phyloP scores from a whole-genome alignment of 1,140 invertebrate species.

The Paralvinella palmiformis region DNA sequence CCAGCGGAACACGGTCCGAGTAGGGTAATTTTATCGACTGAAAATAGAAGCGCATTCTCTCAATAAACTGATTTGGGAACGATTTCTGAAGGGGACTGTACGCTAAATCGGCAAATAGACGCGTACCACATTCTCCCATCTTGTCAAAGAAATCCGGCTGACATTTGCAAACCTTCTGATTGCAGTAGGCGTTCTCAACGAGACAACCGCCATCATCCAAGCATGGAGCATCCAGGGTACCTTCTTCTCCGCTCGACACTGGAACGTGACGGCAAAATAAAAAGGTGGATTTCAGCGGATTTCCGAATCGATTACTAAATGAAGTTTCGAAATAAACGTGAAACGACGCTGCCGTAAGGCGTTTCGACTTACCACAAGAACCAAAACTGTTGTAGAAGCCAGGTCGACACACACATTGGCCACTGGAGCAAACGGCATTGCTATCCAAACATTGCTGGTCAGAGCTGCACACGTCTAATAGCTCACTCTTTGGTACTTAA shows the following conservation, averaged over 20 bases:
- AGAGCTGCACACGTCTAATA: not conserved
- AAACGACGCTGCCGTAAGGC: no score
- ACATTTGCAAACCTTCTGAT: constrained; percentile 13
- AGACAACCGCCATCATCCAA: constrained; percentile 1
- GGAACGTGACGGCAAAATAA: no score
- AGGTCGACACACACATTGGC: not conserved
- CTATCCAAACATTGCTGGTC: not conserved
- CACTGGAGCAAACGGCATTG: not conserved
- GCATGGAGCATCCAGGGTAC: constrained; percentile 4
- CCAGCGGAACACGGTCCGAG: not conserved
- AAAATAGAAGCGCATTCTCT: not conserved
- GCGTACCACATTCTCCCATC: not conserved
- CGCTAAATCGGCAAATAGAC: not conserved
- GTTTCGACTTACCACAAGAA: not conserved
- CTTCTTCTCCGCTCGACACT: constrained; percentile 5
- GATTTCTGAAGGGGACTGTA: not conserved
- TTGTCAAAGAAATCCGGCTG: constrained; percentile 7
- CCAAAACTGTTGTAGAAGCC: not conserved
- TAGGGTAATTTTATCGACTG: constrained; percentile 1
- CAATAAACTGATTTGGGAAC: not conserved
- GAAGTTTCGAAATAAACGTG: no score
- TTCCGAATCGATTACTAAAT: no score
- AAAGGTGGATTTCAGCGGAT: no score
- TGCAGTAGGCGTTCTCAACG: constrained; percentile 5
- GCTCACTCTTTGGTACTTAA: constrained; percentile 12